Base-by-base conservation (phyloP, 2,797 vertebrate genomes). In the Parotocinclus haroldoi region DNA sequence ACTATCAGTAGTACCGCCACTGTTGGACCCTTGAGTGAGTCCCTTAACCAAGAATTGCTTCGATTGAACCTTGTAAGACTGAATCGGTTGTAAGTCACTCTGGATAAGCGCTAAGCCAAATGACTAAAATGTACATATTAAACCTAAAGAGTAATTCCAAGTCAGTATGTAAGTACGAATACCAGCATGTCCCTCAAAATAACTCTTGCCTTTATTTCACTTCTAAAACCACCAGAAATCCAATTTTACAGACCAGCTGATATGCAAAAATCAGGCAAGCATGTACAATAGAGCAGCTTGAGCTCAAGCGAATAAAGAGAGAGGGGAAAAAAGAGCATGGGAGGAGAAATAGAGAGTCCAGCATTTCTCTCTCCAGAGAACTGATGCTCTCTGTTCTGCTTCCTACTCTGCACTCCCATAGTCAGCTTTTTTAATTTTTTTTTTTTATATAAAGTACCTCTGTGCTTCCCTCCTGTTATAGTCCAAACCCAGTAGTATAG, bases 231-330 rank as follows among this genome's bases (percentile, higher is more conserved):
- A 75, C 63, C 63, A 72, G 36, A 70, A 75, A 73, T 71, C 73
- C 64, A 70, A 73, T 73, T 78, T 73, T 73, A 69, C 76, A 78
- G 73, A 78, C 76, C 76, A 75, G 76, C 76, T 78, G 70, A 73
- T 70, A 70, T 72, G 76, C 73, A 75, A 78, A 78, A 77, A 72
- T 56, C 72, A 78, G 67, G 70, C 76, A 78, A 78, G 76, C 76
- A 73, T 75, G 71, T 68, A 78, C 76, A 75, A 71, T 78, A 78
- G 70, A 78, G 76, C 73, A 75, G 70, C 73, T 73, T 71, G 63
- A 75, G 73, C 66, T 68, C 60, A 65, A 72, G 69, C 63, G 12
- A 56, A 61, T 66, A 56, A 52, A 48, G 63, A 66, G 50, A 40
- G 54, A 55, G 51, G n/a, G n/a, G n/a, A n/a, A 67, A 19, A 68